Percentiles rank a stretch among this genome's conserved stretches.
Conservation (phyloP, 2,797 vertebrate genomes). For the Sorex maritimensis region DNA sequence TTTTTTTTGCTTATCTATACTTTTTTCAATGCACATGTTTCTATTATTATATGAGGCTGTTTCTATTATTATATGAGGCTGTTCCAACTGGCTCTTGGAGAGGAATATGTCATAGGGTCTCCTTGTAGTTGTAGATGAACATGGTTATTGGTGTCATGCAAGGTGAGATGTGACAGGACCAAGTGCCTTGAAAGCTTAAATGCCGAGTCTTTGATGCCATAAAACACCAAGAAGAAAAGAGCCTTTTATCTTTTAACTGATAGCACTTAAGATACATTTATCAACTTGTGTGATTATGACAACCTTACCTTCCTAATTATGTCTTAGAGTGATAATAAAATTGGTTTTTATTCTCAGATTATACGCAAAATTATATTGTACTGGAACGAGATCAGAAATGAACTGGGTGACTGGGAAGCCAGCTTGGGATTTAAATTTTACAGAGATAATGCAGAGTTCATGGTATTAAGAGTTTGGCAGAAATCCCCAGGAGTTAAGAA, state of each 20-base stretch:
- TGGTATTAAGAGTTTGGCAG: conserved; percentile 79
- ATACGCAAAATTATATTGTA: conserved; percentile 26
- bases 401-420: conserved; percentile 57
- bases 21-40: background rate
- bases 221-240: conserved; percentile 56
- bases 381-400: conserved; percentile 59
- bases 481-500: conserved; percentile 79
- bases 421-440: conserved; percentile 80
- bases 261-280: conserved; percentile 56
- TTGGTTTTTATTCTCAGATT: conserved; percentile 63
- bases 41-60: background rate
- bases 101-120: conserved; percentile 11
- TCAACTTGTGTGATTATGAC: conserved; percentile 49
- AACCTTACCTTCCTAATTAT: conserved; percentile 68
- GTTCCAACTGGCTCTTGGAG: background rate
- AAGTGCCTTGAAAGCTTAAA: background rate
- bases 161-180: background rate
- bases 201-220: background rate
- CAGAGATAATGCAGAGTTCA: conserved; percentile 73
- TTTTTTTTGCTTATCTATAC: background rate
- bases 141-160: background rate
- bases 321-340: conserved; percentile 65
- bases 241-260: conserved; percentile 19
- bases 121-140: conserved; percentile 4
- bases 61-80: background rate